Evolutionary conservation across 2,113 vertebrate species (phyloP).

Genomic region (Panthera uncia): DNA sequence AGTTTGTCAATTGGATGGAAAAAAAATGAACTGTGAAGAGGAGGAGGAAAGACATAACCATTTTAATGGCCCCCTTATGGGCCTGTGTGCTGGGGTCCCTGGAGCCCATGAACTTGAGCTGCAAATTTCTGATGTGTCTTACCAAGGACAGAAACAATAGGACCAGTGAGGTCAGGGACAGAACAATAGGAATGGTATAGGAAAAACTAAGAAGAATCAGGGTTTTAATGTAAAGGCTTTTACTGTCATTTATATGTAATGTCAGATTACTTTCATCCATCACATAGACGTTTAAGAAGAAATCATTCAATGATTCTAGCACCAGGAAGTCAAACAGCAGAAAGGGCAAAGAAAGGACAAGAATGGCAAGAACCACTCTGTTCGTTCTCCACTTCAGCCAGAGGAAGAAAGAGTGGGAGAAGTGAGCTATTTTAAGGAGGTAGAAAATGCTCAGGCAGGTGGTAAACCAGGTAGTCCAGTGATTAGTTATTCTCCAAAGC

Average conservation of each 20-base stretch:
- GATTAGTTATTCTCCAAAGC: slow-evolving; percentile 27
- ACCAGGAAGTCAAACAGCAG: background rate
- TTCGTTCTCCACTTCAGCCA: slow-evolving; percentile 62
- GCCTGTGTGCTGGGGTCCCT: background rate
- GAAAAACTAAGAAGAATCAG: background rate
- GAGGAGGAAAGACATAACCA: slow-evolving; percentile 39
- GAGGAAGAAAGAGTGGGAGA: slow-evolving; percentile 49
- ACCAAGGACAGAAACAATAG: slow-evolving; percentile 37
- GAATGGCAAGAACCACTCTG: background rate
- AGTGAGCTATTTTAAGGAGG: slow-evolving; percentile 59
- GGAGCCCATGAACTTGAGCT: background rate
- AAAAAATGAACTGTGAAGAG: slow-evolving; percentile 27
- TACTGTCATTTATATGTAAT: fast-evolving
- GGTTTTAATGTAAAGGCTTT: fast-evolving
- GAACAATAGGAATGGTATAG: background rate
- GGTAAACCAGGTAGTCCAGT: slow-evolving; percentile 26
- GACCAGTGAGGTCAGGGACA: background rate
- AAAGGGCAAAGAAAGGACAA: background rate
- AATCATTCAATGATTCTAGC: background rate
- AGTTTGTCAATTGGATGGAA: background rate
- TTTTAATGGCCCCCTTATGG: slow-evolving; percentile 45
- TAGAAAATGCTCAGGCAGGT: slow-evolving; percentile 61
- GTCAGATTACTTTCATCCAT: background rate
- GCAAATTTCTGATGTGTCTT: slow-evolving; percentile 36
- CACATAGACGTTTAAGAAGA: background rate